Base-by-base conservation (phyloP, 2,888 invertebrate genomes). In the Sericinus montela region DNA sequence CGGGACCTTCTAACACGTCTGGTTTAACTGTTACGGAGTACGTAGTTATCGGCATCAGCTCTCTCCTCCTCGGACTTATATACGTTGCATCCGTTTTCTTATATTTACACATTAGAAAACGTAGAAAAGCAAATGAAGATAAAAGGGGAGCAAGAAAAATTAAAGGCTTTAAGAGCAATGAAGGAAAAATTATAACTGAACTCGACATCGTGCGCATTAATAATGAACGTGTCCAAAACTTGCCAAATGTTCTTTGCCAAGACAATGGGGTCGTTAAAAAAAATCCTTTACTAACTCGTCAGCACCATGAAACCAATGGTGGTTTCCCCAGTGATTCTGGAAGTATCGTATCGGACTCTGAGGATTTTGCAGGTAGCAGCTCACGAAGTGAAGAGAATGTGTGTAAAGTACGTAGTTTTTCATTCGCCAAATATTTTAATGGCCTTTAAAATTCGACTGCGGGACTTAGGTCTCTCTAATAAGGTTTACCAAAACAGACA, bases 61-160 rank as follows among this genome's bases (percentile, higher is more conserved):
- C 96, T 13, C 88, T 96, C 13, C 87, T 96, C n/a, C 86, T 97
- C n/a, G 96, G 95, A 0, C 89, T 96, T 28, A 94, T 96, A 61
- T 97, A 97, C 76, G 94, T 96, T 13, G 94, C 95, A 0, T 96
- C 96, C 4, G 94, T 96, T 15, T 94, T 95, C 53, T 89, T 96
- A 10, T 97, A 95, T 69, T 75, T 97, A 38, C 94, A 95, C 71
- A 91, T 95, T 56, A 91, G 94, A 62, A 94, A 92, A 75, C 89
- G 92, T 34, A 91, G 92, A 58, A 82, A 71, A 68, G 87, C 67
- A 59, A 70, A 88, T 58, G 76, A 89, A 54, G 70, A 89, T 72
- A 79, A 90, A 78, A 72, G 80, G 63, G 59, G 84, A 69, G 75
- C 85, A 61, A 73, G 74, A 65, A 70, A 71, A 61, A 48, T 75